These are phyloP conservation scores for Dufourea novaeangliae DNA, from an alignment of 1,140 invertebrate species.

Conservation along the genomic window DNA sequence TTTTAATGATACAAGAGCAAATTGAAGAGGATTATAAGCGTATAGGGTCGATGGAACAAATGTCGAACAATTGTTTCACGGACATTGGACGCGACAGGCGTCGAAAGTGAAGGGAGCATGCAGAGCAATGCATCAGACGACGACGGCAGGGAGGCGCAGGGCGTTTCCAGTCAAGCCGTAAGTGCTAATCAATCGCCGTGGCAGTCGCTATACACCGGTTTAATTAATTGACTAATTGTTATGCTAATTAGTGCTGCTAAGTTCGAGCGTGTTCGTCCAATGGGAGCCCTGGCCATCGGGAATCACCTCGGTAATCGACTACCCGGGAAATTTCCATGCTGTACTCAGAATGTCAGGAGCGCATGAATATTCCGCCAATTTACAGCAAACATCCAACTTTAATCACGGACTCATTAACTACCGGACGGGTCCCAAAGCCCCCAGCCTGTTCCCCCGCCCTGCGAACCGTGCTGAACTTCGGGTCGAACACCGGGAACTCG, in stretches of 20 bases:
- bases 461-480: background rate
- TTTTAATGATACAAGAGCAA: too few relatives aligned
- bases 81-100: background rate
- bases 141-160: background rate
- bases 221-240: conserved; percentile 49
- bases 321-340: conserved; percentile 24
- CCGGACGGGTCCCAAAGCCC: background rate
- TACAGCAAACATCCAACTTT: conserved; percentile 38
- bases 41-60: too few relatives aligned
- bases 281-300: conserved; percentile 18
- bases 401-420: conserved; percentile 25
- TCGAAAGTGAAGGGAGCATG: background rate
- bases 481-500: background rate
- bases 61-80: too few relatives aligned
- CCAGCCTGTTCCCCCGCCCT: background rate
- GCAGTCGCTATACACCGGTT: conserved; percentile 27
- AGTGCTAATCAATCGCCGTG: conserved; percentile 37
- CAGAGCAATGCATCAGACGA: background rate
- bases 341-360: background rate
- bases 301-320: conserved; percentile 35
- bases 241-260: conserved; percentile 38
- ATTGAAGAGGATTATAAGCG: too few relatives aligned
- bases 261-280: conserved; percentile 20
- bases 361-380: conserved; percentile 33
- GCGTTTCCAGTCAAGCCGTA: background rate